Base-by-base conservation (phyloP, 2,797 vertebrate species). In the Amphiprion clarkii region DNA sequence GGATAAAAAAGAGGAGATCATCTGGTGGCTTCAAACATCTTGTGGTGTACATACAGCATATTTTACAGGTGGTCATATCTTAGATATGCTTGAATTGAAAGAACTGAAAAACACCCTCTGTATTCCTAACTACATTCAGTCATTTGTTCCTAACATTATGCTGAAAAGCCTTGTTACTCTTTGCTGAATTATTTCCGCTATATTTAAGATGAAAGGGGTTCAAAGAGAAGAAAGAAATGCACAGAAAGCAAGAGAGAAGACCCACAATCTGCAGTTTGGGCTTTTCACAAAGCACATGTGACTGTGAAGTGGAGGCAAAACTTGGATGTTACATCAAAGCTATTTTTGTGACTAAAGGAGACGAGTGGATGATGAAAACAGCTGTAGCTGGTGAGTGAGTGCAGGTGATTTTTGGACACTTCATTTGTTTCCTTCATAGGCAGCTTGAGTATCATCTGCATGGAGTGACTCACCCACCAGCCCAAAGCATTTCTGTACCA, bases 401-500 rank as follows among this genome's bases (percentile, higher is more conserved):
- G 36, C 54, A 52, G 70, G 55, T 67, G 57, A 27, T 74, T 73
- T 72, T 14, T 16, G 58, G 58, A 25, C 29, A 40, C 7, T 39
- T 51, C 27, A 39, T 71, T 66, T 27, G 59, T 23, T 59, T 36
- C 33, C 46, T 53, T 70, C 52, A n/a, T 40, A 1, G 53, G 68
- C 61, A 64, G 56, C 40, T 84, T 73, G 33, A 5, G 39, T 68
- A 74, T 70, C 67, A 72, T 89, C 85, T 71, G 67, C 82, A 82
- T 77, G 59, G 46, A 71, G n/a, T 23, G 40, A 81, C 52, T 63
- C 57, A 51, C 44, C 56, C 27, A 17, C 40, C 61, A 71, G 75
- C 60, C 60, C 36, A 62, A 78, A 82, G 78, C 88, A 31, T 85
- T 88, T 91, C 83, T 91, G 85, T 80, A 86, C 67, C 69, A 6